A percentile compares a stretch with the other conserved stretches of the same genome.
phyloP scores from a whole-genome alignment of 1,140 invertebrate genomes.

The Onthophagus taurus region DNA sequence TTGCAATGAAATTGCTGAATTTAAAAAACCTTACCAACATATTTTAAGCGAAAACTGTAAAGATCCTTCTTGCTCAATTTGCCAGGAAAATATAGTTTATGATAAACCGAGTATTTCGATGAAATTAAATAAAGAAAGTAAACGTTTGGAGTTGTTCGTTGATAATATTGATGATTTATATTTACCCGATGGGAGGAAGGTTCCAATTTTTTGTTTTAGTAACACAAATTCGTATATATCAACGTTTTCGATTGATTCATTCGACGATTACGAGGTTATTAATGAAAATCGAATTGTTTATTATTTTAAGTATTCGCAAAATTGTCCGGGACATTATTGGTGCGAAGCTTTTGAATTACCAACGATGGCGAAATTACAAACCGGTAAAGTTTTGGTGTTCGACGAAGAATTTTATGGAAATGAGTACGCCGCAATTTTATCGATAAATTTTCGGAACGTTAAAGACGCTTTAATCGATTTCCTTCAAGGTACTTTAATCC shows the following conservation, averaged over 20 bases:
- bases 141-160: conserved; percentile 1
- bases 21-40: conserved; percentile 10
- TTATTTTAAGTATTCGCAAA: neutral
- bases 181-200: neutral
- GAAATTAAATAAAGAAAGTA: conserved; percentile 1
- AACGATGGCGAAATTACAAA: conserved; percentile 2
- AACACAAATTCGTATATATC: neutral
- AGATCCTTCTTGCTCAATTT: conserved; percentile 7
- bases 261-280: conserved; percentile 1
- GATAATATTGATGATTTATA: conserved; percentile 1
- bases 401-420: conserved; percentile 10
- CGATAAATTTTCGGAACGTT: neutral
- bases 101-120: neutral
- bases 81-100: neutral
- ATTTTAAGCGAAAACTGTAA: conserved; percentile 5
- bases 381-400: conserved; percentile 7
- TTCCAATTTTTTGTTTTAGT: conserved; percentile 8
- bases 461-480: neutral
- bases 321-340: conserved; percentile 16
- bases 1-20: neutral
- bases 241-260: neutral
- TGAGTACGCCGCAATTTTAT: conserved; percentile 2
- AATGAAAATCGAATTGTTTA: neutral
- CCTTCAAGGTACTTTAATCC: neutral
- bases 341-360: conserved; percentile 13